Percentiles rank a stretch among this genome's conserved stretches.
These are phyloP conservation scores for Torymus texanus DNA, from an alignment of 2,888 invertebrate species.

Conservation along the genomic window DNA sequence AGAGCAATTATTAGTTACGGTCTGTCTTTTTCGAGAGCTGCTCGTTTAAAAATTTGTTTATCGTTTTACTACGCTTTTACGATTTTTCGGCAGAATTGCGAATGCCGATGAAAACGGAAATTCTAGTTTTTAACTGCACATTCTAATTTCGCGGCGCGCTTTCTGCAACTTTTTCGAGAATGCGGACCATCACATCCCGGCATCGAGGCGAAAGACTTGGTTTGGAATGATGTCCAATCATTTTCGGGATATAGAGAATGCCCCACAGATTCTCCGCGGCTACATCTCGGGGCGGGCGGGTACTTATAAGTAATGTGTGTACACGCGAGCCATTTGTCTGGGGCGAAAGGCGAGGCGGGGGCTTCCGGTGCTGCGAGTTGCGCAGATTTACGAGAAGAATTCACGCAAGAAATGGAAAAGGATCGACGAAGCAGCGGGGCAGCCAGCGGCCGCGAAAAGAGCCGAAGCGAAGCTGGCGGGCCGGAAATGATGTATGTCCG, in stretches of 20 bases:
- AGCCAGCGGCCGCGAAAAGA: constrained; percentile 12
- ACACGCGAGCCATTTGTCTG: constrained; percentile 20
- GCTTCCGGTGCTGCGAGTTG: constrained; percentile 19
- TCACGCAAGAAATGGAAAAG: constrained; percentile 50
- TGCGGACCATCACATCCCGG: too few species aligned
- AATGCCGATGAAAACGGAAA: too few species aligned
- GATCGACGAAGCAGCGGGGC: constrained; percentile 42
- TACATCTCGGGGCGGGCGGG: not conserved
- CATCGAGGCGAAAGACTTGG: too few species aligned
- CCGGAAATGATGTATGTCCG: constrained; percentile 64
- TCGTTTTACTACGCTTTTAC: too few species aligned
- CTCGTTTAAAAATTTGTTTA: too few species aligned
- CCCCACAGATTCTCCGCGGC: too few species aligned
- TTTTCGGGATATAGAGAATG: too few species aligned
- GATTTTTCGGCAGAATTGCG: too few species aligned
- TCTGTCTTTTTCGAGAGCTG: too few species aligned
- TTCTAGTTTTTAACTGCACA: not conserved
- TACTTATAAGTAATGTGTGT: constrained; percentile 4
- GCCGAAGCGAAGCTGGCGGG: constrained; percentile 41
- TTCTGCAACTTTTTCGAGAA: not conserved
- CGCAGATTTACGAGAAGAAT: constrained; percentile 49
- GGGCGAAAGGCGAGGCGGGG: not conserved
- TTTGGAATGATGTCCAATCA: too few species aligned
- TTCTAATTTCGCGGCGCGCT: not conserved
- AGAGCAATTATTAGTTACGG: too few species aligned